Percentiles rank a stretch among this genome's conserved stretches.
Evolutionary conservation across 2,888 invertebrate species (phyloP).

Genomic region (Dryocosmus kuriphilus): DNA sequence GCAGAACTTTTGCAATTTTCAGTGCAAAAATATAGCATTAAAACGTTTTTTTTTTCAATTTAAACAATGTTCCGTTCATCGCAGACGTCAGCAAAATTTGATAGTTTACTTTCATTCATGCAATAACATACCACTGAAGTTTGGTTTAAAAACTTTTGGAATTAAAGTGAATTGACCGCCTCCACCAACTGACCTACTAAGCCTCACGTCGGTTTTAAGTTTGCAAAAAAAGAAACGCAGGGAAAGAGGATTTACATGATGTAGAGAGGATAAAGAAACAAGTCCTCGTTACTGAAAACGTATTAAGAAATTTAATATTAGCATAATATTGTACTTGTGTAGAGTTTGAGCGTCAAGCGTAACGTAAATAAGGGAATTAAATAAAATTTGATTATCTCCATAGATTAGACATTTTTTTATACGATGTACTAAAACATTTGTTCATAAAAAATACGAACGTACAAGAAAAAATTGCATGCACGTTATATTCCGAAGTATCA

Average conservation of each 20-base stretch:
- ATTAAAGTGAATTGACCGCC: too few species aligned
- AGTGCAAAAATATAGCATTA: too few species aligned
- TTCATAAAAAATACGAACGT: conserved; percentile 52
- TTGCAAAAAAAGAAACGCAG: not conserved
- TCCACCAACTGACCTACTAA: too few species aligned
- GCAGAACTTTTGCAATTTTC: too few species aligned
- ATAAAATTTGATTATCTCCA: conserved; percentile 41
- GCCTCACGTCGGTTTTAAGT: too few species aligned
- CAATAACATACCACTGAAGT: too few species aligned
- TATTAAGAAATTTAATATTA: conserved; percentile 62
- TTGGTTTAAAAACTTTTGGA: too few species aligned
- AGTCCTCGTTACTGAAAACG: conserved; percentile 56
- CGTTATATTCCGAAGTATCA: conserved; percentile 36
- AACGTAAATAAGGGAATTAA: conserved; percentile 37
- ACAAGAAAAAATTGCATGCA: conserved; percentile 7
- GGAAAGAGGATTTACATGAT: conserved; percentile 35
- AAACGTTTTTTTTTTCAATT: too few species aligned
- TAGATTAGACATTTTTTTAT: conserved; percentile 43
- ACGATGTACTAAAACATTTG: conserved; percentile 50
- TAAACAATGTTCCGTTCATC: too few species aligned
- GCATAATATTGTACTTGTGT: conserved; percentile 54
- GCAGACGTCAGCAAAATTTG: too few species aligned
- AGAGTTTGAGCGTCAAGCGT: conserved; percentile 51
- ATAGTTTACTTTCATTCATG: too few species aligned
- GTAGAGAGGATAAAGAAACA: conserved; percentile 42